Evolutionary conservation across 2,113 vertebrate species (phyloP).

Genomic region (Tragelaphus imberbis): DNA sequence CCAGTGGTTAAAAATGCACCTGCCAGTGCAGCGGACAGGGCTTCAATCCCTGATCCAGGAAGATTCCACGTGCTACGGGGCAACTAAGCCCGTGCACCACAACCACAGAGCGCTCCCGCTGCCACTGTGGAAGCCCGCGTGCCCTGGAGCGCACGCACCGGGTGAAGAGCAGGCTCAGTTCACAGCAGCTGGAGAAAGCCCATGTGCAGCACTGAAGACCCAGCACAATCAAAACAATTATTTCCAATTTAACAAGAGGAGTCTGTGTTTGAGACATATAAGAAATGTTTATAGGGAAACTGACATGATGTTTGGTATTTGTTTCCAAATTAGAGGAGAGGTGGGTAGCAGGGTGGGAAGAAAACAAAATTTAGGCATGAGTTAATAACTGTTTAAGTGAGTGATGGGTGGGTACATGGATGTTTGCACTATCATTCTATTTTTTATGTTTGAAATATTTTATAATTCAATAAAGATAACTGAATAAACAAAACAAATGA

Average conservation of each 20-base stretch:
- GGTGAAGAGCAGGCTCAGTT: background rate
- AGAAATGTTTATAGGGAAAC: background rate
- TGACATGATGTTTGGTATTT: background rate
- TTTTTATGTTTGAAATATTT: background rate
- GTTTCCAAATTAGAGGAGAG: background rate
- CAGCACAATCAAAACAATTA: background rate
- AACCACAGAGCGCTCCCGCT: background rate
- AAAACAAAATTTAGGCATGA: background rate
- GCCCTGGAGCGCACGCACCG: accelerated
- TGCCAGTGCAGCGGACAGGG: background rate
- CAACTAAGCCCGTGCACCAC: background rate
- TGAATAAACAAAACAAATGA: background rate
- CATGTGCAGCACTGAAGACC: background rate
- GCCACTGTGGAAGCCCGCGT: background rate
- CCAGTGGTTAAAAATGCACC: background rate
- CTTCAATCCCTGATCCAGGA: background rate
- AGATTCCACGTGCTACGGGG: background rate
- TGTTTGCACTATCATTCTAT: background rate
- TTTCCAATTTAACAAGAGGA: background rate
- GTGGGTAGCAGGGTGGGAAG: background rate
- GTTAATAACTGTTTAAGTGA: background rate
- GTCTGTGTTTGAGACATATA: background rate
- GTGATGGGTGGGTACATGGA: background rate
- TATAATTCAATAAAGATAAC: background rate
- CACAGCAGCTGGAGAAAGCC: background rate